Evolutionary conservation across 2,888 invertebrate genomes (phyloP).

Genomic region (Dryococelus australis): DNA sequence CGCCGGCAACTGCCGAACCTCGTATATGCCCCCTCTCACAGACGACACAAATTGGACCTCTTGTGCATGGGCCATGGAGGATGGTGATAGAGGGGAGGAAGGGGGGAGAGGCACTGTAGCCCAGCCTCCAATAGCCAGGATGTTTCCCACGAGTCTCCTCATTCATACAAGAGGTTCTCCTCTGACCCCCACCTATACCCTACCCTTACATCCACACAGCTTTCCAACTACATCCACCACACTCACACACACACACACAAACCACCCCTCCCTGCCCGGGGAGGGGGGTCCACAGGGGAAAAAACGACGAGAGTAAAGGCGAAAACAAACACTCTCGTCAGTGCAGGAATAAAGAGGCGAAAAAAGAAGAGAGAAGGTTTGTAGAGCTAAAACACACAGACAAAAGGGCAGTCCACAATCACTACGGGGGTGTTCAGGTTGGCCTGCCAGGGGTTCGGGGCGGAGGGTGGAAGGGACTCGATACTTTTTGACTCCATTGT

Average conservation of each 20-base stretch:
- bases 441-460: not conserved
- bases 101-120: not conserved
- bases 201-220: constrained; percentile 21
- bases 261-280: not conserved
- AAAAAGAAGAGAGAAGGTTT: not conserved
- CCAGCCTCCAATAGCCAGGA: not conserved
- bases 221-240: constrained; percentile 4
- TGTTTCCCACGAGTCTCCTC: constrained; percentile 28
- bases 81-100: not conserved
- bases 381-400: constrained; percentile 27
- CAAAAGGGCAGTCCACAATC: not conserved
- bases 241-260: not conserved
- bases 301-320: not conserved
- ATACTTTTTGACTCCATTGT: constrained; percentile 30
- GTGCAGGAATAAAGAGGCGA: not conserved
- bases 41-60: constrained; percentile 6
- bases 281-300: not conserved
- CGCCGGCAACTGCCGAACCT: not conserved
- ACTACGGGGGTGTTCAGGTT: constrained; percentile 21
- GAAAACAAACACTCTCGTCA: constrained; percentile 26
- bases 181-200: constrained; percentile 17
- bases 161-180: constrained; percentile 21
- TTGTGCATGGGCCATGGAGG: not conserved
- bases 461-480: not conserved
- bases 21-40: not conserved